phyloP scores from a whole-genome alignment of 2,113 vertebrate genomes.

The Tetraodon nigroviridis region DNA sequence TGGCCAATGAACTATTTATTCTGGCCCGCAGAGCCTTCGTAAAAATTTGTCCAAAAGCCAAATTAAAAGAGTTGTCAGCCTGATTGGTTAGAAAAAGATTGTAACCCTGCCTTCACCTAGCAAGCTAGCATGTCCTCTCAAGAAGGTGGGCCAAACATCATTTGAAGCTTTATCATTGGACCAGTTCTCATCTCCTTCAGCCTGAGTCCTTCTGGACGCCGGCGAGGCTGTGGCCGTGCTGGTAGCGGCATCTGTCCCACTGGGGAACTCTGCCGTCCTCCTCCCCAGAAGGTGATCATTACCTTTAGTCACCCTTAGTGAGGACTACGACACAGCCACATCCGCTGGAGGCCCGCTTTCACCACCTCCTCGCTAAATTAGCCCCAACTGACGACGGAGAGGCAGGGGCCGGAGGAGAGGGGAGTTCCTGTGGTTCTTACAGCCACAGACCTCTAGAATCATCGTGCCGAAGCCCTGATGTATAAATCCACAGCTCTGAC shows the following conservation, averaged over 20 bases:
- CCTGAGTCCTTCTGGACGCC: constrained; percentile 52
- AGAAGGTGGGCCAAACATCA: no score
- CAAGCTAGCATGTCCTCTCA: no score
- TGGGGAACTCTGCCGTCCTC: constrained; percentile 43
- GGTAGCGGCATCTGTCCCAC: constrained; percentile 51
- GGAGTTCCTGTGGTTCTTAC: constrained; percentile 65
- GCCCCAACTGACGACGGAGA: constrained; percentile 43
- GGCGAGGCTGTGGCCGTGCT: constrained; percentile 52
- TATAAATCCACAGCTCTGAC: constrained; percentile 62
- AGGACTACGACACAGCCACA: constrained; percentile 24
- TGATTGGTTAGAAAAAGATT: no score
- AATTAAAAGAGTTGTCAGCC: no score
- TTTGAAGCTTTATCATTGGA: no score
- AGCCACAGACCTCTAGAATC: constrained; percentile 66
- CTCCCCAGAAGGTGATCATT: constrained; percentile 66
- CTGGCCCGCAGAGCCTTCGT: no score
- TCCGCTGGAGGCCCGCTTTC: constrained; percentile 33
- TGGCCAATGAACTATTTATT: no score
- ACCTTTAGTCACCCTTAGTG: no score
- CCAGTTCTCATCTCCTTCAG: no score
- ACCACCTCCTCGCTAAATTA: constrained; percentile 50
- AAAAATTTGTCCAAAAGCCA: no score
- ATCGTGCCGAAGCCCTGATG: constrained; percentile 69
- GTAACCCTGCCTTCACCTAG: no score
- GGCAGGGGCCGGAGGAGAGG: constrained; percentile 23